phyloP scores from a whole-genome alignment of 2,888 invertebrate species.

The Pollenia labialis region DNA sequence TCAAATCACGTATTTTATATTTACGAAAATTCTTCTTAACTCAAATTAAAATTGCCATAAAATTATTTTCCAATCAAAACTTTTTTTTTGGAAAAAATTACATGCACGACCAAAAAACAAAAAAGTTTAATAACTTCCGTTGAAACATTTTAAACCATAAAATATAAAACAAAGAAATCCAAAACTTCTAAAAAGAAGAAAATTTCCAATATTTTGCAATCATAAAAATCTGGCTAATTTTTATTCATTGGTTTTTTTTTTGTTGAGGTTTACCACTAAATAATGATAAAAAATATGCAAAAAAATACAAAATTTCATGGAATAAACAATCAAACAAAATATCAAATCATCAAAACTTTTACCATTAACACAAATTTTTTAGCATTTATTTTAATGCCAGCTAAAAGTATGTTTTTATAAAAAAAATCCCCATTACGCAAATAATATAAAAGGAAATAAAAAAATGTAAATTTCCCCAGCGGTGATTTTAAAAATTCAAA shows the following conservation, averaged over 20 bases:
- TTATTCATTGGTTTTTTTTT: conserved; percentile 39
- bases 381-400: conserved; percentile 61
- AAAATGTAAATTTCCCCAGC: conserved; percentile 41
- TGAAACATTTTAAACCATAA: background rate
- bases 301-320: conserved; percentile 2
- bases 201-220: conserved; percentile 6
- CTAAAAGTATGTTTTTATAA: conserved; percentile 5
- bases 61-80: conserved; percentile 57
- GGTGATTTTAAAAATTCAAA: conserved; percentile 27
- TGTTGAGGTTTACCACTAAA: conserved; percentile 42
- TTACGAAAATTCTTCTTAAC: background rate
- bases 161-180: background rate
- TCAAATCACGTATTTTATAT: conserved; percentile 2
- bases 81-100: background rate
- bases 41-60: conserved; percentile 20
- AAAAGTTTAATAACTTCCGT: conserved; percentile 33
- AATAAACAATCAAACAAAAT: conserved; percentile 59
- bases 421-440: conserved; percentile 18
- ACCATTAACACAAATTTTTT: conserved; percentile 63
- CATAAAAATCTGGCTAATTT: conserved; percentile 54
- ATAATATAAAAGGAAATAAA: background rate
- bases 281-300: conserved; percentile 27
- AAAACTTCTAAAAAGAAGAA: background rate
- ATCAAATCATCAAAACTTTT: conserved; percentile 65
- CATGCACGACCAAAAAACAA: background rate